These are phyloP conservation scores for Xylophagus ater DNA, from an alignment of 2,888 invertebrate genomes.

Conservation along the genomic window DNA sequence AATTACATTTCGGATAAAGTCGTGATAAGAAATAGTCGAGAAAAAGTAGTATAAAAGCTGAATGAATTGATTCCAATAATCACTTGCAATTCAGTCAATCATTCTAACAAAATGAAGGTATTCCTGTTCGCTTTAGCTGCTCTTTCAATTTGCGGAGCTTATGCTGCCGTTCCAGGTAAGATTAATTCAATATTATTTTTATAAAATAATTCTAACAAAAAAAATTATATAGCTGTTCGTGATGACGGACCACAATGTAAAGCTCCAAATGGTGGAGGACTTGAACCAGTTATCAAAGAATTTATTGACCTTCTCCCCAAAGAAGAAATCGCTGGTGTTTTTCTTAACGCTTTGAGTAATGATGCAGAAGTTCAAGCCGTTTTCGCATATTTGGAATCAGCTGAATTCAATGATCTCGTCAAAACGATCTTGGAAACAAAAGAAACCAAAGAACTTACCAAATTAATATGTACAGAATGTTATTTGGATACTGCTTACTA, in stretches of 20 bases:
- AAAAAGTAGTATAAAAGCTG: too few relatives aligned
- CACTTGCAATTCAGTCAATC: too few relatives aligned
- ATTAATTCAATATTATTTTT: too few relatives aligned
- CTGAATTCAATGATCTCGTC: constrained; percentile 8
- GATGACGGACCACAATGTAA: constrained; percentile 7
- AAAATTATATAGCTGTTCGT: too few relatives aligned
- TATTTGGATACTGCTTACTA: constrained; percentile 14
- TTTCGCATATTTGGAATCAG: constrained; percentile 9
- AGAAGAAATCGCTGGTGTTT: constrained; percentile 4
- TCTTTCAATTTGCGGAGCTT: too few relatives aligned
- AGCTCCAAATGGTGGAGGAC: constrained; percentile 9
- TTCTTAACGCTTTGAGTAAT: constrained; percentile 7
- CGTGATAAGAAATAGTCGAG: too few relatives aligned
- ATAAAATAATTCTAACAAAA: too few relatives aligned
- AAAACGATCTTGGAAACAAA: not conserved
- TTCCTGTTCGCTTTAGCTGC: too few relatives aligned
- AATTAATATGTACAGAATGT: constrained; percentile 3
- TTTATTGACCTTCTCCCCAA: constrained; percentile 8
- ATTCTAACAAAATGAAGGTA: too few relatives aligned
- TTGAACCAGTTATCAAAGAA: constrained; percentile 9
- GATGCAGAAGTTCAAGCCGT: constrained; percentile 13
- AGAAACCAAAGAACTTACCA: not conserved
- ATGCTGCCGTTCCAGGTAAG: too few relatives aligned
- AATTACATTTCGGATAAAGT: too few relatives aligned
- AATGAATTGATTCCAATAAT: too few relatives aligned